Evolutionary conservation across 2,797 vertebrate species (phyloP), one percentile per base, ranked within the genome.

Genomic region (Phoxinus dragarum): DNA sequence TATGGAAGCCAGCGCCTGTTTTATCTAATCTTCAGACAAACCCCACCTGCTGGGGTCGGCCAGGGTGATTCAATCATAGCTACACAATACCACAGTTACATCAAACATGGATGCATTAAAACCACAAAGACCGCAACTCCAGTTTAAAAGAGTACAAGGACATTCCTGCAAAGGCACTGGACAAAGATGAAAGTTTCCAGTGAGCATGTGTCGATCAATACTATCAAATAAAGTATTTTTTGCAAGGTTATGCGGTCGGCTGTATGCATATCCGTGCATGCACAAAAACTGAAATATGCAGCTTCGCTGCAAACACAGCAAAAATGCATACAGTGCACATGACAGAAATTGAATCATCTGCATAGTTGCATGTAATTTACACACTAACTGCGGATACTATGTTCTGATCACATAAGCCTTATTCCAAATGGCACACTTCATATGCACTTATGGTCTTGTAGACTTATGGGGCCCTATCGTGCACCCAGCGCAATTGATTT

Each of bases 1-100:
- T 87, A 74, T 89, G 68, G 74, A 71, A 67, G 66, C 82, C 73
- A 74, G 61, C 56, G n/a, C 36, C 66, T 52, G 67, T 86, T 42
- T 54, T 73, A 54, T 76, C 78, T 83, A 84, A 90, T 87, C 71
- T 84, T 75, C 75, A 83, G 85, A 75, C 87, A 84, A 87, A 68
- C 66, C 71, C 31, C 75, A 88, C 38, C 80, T 83, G 85, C 80
- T 83, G 76, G 59, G 72, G 67, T 78, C 80, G 5, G 66, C 66
- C 36, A 31, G n/a, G 52, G 61, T 64, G 79, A 85, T 66, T 77
- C 71, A 77, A 56, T n/a, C 47, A 81, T 71, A 80, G 68, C 31
- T 84, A 78, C 69, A 85, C 47, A 31, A 75, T 21, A 49, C 34
- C 12, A 67, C 21, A 67, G 42, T 67, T 67, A 49, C 44, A 49